Percentiles rank a stretch among this genome's conserved stretches.
Conservation (phyloP, 1,140 invertebrate genomes). For the Spodoptera litura region DNA sequence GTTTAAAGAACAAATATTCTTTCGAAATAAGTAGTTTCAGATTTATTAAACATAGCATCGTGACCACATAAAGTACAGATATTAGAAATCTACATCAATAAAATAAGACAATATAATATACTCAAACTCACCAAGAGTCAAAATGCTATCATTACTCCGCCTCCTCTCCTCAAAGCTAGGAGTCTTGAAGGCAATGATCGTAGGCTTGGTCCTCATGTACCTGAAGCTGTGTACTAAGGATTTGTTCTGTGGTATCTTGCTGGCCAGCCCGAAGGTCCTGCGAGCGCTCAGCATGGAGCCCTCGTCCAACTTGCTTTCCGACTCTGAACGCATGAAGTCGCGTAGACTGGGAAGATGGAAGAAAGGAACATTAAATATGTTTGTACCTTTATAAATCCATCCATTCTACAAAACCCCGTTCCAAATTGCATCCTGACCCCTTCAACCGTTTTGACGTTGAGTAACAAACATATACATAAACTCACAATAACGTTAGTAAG, state of each 20-base stretch:
- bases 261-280: conserved; percentile 89
- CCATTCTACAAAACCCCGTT: too few relatives aligned
- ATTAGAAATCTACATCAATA: too few relatives aligned
- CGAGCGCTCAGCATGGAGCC: conserved; percentile 88
- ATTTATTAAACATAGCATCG: too few relatives aligned
- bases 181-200: conserved; percentile 94
- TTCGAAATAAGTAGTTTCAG: too few relatives aligned
- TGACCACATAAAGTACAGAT: too few relatives aligned
- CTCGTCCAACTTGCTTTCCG: conserved; percentile 91
- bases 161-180: conserved; percentile 90
- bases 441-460: too few relatives aligned
- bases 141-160: conserved; percentile 85
- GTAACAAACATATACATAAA: too few relatives aligned
- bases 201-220: conserved; percentile 95
- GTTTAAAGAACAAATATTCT: too few relatives aligned
- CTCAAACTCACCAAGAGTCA: conserved; percentile 83
- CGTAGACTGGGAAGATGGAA: conserved; percentile 7
- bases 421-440: too few relatives aligned
- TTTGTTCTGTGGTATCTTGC: conserved; percentile 91
- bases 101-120: background rate
- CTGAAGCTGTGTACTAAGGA: conserved; percentile 93
- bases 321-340: conserved; percentile 90
- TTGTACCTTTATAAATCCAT: too few relatives aligned
- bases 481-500: too few relatives aligned
- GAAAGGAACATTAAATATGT: background rate